Percentiles rank a stretch among this genome's conserved stretches.
Conservation (phyloP, 2,888 invertebrate species). For the Dysmachus trigonus region DNA sequence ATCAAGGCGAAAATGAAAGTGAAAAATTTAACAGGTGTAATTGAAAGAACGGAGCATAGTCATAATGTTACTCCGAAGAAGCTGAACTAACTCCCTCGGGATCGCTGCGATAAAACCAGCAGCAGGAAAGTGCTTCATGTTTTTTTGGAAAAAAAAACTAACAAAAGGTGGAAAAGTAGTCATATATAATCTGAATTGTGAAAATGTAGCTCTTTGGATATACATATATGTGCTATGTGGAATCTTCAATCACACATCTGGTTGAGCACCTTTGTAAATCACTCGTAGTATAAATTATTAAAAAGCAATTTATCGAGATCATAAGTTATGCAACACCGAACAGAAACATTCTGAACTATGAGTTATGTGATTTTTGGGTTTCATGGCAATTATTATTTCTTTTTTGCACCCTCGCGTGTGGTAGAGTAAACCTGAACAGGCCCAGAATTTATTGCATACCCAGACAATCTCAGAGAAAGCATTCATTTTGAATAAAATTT, state of each 20-base stretch:
- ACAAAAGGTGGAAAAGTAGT: neutral
- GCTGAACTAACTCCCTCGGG: neutral
- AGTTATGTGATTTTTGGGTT: neutral
- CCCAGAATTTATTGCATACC: neutral
- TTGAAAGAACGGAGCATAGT: neutral
- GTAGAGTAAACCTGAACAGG: neutral
- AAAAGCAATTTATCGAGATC: neutral
- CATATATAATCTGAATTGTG: neutral
- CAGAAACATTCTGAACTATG: neutral
- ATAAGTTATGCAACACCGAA: neutral
- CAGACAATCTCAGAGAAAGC: neutral
- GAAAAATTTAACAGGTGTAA: slow-evolving; percentile 25
- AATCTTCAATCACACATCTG: neutral
- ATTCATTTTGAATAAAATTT: neutral
- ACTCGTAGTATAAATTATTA: neutral
- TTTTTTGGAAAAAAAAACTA: neutral
- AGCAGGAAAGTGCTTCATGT: neutral
- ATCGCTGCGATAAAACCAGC: neutral
- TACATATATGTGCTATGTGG: neutral
- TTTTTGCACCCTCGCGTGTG: neutral
- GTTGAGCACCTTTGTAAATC: neutral
- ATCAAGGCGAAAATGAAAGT: slow-evolving; percentile 9
- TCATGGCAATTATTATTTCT: neutral
- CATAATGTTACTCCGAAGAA: neutral
- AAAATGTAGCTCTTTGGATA: neutral